These are phyloP conservation scores for Homarus gammarus DNA, from an alignment of 2,888 invertebrate genomes.

Conservation along the genomic window DNA sequence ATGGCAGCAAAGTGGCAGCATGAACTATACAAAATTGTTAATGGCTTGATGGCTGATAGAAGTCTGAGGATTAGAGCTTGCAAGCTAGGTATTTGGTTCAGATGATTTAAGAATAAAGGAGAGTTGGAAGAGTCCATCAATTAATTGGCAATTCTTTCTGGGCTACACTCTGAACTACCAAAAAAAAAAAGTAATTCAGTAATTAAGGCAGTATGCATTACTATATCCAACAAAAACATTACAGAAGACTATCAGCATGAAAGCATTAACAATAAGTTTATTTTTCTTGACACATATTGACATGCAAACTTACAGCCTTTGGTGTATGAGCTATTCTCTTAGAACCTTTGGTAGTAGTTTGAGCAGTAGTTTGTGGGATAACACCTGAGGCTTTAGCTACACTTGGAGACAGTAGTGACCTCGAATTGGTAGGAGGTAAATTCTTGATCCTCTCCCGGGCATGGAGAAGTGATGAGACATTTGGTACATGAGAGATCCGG, in stretches of 20 bases:
- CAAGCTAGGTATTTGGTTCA: too few relatives aligned
- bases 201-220: too few relatives aligned
- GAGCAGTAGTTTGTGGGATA: constrained; percentile 34
- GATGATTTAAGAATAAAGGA: too few relatives aligned
- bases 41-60: too few relatives aligned
- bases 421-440: constrained; percentile 8
- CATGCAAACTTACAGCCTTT: constrained; percentile 51
- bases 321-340: constrained; percentile 69
- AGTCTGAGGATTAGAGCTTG: too few relatives aligned
- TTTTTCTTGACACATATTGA: too few relatives aligned
- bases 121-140: too few relatives aligned
- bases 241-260: neutral
- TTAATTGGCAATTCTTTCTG: too few relatives aligned
- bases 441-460: constrained; percentile 54
- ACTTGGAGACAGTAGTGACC: neutral
- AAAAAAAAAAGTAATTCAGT: too few relatives aligned
- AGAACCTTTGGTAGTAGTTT: constrained; percentile 58
- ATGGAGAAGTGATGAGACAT: constrained; percentile 61
- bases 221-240: neutral
- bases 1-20: too few relatives aligned
- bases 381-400: constrained; percentile 26
- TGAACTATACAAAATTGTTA: too few relatives aligned
- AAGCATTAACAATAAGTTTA: neutral
- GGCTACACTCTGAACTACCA: too few relatives aligned
- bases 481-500: constrained; percentile 66